phyloP scores from a whole-genome alignment of 2,888 invertebrate genomes.

The Tinea trinotella region DNA sequence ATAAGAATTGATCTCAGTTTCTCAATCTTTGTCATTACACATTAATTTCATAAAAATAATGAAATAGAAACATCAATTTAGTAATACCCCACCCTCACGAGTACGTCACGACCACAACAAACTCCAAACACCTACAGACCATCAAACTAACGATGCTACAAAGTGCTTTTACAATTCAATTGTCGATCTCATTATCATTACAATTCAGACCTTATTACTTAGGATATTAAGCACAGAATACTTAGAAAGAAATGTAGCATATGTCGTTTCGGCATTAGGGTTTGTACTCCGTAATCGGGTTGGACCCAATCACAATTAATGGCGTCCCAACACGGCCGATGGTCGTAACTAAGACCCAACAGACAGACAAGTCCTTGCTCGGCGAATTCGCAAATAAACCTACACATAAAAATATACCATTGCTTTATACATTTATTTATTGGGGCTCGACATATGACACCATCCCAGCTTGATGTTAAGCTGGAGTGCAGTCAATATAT shows the following conservation, averaged over 20 bases:
- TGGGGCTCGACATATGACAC: no score
- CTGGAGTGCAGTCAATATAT: no score
- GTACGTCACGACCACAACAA: constrained; percentile 1
- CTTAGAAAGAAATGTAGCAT: constrained; percentile 37
- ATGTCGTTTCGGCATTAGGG: constrained; percentile 46
- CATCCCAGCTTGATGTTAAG: no score
- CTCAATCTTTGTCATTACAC: no score
- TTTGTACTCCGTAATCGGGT: constrained; percentile 56
- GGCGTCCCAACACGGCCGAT: constrained; percentile 33
- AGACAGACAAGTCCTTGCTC: constrained; percentile 1
- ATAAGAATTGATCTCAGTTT: no score
- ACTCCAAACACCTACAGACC: constrained; percentile 15
- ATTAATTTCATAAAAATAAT: no score
- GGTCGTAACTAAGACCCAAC: constrained; percentile 8
- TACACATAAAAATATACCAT: neutral
- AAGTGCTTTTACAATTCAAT: constrained; percentile 44
- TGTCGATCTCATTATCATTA: constrained; percentile 26
- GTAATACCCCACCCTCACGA: constrained; percentile 1
- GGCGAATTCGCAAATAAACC: neutral
- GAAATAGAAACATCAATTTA: no score
- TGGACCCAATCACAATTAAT: constrained; percentile 63
- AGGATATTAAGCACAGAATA: neutral
- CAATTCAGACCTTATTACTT: constrained; percentile 28
- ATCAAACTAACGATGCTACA: constrained; percentile 17
- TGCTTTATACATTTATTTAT: neutral